A percentile compares a stretch with the other conserved stretches of the same genome.
Evolutionary conservation across 2,113 vertebrate genomes (phyloP).

Genomic region (Rhinolophus ferrumequinum): DNA sequence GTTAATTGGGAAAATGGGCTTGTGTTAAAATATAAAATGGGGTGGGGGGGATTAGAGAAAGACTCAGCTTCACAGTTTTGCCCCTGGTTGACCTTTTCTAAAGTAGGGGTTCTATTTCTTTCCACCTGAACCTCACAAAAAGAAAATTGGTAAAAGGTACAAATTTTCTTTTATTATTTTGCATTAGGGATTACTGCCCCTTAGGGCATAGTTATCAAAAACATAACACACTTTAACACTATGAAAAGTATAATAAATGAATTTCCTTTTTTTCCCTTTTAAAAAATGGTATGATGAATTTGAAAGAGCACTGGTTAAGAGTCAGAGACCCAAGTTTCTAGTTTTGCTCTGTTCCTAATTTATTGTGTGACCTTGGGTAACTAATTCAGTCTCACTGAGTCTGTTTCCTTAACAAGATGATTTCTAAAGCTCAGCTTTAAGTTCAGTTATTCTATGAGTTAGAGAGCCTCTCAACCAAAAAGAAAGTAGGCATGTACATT

Average conservation of each 20-base stretch:
- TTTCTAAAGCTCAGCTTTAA: conserved; percentile 34
- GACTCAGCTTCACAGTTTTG: neutral
- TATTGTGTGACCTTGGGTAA: conserved; percentile 33
- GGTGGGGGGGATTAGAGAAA: neutral
- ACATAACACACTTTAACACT: neutral
- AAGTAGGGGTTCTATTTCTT: neutral
- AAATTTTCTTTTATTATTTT: conserved; percentile 36
- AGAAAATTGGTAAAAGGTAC: neutral
- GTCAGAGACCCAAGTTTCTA: neutral
- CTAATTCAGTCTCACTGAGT: neutral
- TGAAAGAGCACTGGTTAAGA: neutral
- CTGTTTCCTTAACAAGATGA: conserved; percentile 44
- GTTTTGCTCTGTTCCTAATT: conserved; percentile 13
- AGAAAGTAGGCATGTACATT: conserved; percentile 75
- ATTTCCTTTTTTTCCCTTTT: neutral
- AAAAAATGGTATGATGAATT: neutral
- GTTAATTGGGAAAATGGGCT: neutral
- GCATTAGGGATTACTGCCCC: neutral
- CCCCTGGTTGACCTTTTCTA: neutral
- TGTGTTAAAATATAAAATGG: neutral
- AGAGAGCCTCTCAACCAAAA: conserved; percentile 83
- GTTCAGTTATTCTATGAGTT: conserved; percentile 68
- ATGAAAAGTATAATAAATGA: neutral
- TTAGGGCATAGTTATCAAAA: neutral
- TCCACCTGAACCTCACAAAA: neutral